Evolutionary conservation across 2,888 invertebrate genomes (phyloP), one percentile per base, ranked within the genome.

Genomic region (Meandrusa payeni): DNA sequence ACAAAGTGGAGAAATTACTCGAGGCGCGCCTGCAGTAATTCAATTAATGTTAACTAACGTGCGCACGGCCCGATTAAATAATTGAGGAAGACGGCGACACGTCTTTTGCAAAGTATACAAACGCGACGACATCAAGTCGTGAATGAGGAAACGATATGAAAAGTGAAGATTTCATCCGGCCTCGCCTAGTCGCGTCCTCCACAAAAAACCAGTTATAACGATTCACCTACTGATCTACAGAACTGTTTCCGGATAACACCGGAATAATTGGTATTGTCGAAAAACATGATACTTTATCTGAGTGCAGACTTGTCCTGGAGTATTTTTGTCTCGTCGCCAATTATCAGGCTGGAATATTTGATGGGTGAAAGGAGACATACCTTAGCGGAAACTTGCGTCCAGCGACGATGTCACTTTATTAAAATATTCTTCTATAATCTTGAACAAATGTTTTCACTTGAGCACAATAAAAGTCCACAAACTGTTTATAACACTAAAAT

Each of bases 331-430:
- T 67, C 56, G 66, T 68, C 53, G 48, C 54, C 54, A 55, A 69
- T 64, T 65, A 72, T 54, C 59, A 59, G 55, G 59, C 60, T 69
- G 65, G 69, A 72, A 63, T 77, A 76, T 78, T 70, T 67, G 68
- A 66, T 77, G 68, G 74, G 86, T 87, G 86, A 87, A 87, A 87
- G 86, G 85, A 56, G 75, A 77, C 86, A 77, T 85, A 87, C 86
- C 85, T 82, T 74, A 50, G 66, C 65, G 58, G 68, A 65, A 65
- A 64, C 61, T 68, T 52, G 59, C 57, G 54, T 52, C 45, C 52
- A 56, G 55, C 52, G 54, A 52, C 50, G 55, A 57, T 61, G 61
- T 62, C 57, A 67, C 63, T 62, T 50, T 55, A 31, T 19, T 17
- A 36, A 48, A n/a, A n/a, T n/a, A 62, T 64, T 57, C 59, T 46